These are phyloP conservation scores for Rhagonycha fulva DNA, from an alignment of 2,888 invertebrate genomes.

Conservation along the genomic window DNA sequence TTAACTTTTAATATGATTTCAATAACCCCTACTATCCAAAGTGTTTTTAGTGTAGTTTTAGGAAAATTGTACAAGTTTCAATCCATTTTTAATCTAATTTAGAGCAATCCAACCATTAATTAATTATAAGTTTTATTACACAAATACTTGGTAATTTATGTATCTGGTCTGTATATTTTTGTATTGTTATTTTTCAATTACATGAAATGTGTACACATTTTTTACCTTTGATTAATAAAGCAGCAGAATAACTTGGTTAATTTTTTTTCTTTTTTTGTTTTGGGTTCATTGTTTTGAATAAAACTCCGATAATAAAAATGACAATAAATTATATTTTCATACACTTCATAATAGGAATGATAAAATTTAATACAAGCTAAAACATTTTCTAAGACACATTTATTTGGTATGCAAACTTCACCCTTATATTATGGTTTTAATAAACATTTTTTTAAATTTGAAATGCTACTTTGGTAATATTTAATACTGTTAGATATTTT, in stretches of 20 bases:
- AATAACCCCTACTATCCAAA: not conserved
- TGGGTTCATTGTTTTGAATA: too few relatives aligned
- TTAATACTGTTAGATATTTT: not conserved
- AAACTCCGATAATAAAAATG: not conserved
- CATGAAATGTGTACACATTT: not conserved
- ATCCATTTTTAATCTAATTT: not conserved
- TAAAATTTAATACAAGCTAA: not conserved
- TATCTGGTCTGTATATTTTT: not conserved
- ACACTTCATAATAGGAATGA: not conserved
- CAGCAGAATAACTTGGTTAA: not conserved
- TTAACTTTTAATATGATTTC: not conserved
- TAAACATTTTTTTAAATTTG: not conserved
- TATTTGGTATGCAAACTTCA: not conserved
- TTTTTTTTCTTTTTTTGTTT: too few relatives aligned
- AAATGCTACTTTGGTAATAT: not conserved
- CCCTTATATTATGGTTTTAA: not conserved
- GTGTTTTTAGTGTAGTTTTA: not conserved
- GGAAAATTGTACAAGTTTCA: not conserved
- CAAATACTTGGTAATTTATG: too few relatives aligned
- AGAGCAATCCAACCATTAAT: too few relatives aligned
- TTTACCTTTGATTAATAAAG: not conserved
- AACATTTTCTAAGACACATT: not conserved
- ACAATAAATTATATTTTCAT: not conserved
- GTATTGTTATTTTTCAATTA: not conserved
- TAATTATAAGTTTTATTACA: too few relatives aligned